A percentile compares a stretch with the other conserved stretches of the same genome.
These are phyloP conservation scores for Drosophila mojavensis DNA, from an alignment of 1,140 invertebrate genomes.

Conservation along the genomic window DNA sequence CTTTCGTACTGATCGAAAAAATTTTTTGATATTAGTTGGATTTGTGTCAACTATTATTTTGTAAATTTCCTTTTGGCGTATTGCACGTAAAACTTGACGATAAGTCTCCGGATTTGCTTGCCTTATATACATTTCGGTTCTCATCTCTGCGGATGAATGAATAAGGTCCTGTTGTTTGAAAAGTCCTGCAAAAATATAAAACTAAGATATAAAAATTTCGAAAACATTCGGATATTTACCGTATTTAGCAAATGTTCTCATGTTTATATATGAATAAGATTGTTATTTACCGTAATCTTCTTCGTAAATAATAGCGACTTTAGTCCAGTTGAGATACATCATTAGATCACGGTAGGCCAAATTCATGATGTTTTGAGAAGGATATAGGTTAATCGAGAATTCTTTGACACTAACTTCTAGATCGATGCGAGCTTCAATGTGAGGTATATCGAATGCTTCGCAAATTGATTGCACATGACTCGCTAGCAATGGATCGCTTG, in stretches of 20 bases:
- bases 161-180: slow-evolving; percentile 94
- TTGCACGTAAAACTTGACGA: slow-evolving; percentile 90
- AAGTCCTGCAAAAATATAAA: slow-evolving; percentile 87
- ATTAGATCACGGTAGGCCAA: slow-evolving; percentile 94
- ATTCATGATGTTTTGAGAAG: slow-evolving; percentile 92
- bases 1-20: slow-evolving; percentile 90
- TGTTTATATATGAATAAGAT: too few species aligned
- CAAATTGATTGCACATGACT: slow-evolving; percentile 95
- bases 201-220: too few species aligned
- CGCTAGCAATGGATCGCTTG: slow-evolving; percentile 91
- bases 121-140: slow-evolving; percentile 93
- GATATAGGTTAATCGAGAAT: slow-evolving; percentile 96
- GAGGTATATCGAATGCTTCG: slow-evolving; percentile 94
- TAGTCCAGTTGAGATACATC: slow-evolving; percentile 95
- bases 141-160: slow-evolving; percentile 87
- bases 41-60: slow-evolving; percentile 94
- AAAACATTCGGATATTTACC: too few species aligned
- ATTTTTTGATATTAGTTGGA: slow-evolving; percentile 89
- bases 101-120: slow-evolving; percentile 90
- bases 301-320: slow-evolving; percentile 96
- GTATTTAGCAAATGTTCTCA: not conserved
- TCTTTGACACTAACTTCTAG: slow-evolving; percentile 88
- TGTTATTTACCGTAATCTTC: slow-evolving; percentile 84
- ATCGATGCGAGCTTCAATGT: slow-evolving; percentile 92
- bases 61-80: slow-evolving; percentile 92